Conservation (phyloP, 2,797 vertebrate genomes). For the Microctenopoma steveboyesi region DNA sequence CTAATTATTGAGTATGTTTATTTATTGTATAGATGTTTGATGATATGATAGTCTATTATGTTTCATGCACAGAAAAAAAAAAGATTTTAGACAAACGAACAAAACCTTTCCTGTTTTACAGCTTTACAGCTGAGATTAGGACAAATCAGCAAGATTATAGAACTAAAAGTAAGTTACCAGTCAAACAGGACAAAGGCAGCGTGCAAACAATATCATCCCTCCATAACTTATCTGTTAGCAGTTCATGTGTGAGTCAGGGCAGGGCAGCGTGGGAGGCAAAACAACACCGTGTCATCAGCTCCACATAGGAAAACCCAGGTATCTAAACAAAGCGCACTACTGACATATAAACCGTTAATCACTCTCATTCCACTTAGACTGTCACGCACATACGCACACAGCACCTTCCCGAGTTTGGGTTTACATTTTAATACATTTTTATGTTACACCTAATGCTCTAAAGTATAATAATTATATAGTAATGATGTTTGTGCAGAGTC, state of each 20-base stretch:
- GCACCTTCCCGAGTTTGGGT: not conserved
- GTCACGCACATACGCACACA: constrained; percentile 27
- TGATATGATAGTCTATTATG: too few relatives aligned
- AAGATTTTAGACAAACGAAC: not conserved
- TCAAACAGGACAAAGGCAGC: constrained; percentile 46
- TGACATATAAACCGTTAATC: constrained; percentile 55
- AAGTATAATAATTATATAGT: too few relatives aligned
- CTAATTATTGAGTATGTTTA: too few relatives aligned
- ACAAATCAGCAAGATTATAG: not conserved
- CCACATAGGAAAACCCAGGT: constrained; percentile 59
- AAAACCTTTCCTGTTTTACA: not conserved
- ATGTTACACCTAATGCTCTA: not conserved
- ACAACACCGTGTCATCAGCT: constrained; percentile 70
- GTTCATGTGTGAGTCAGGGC: constrained; percentile 68
- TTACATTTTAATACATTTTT: not conserved
- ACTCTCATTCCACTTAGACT: constrained; percentile 39
- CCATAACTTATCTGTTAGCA: constrained; percentile 69
- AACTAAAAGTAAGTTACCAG: constrained; percentile 6
- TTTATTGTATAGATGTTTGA: too few relatives aligned
- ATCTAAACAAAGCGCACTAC: constrained; percentile 65
- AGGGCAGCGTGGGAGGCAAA: constrained; percentile 63
- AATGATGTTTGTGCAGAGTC: too few relatives aligned
- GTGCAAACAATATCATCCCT: constrained; percentile 51
- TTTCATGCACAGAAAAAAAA: too few relatives aligned
- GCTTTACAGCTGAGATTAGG: not conserved